These are phyloP conservation scores for Drosophila eohydei DNA, from an alignment of 2,888 invertebrate genomes.

Conservation along the genomic window DNA sequence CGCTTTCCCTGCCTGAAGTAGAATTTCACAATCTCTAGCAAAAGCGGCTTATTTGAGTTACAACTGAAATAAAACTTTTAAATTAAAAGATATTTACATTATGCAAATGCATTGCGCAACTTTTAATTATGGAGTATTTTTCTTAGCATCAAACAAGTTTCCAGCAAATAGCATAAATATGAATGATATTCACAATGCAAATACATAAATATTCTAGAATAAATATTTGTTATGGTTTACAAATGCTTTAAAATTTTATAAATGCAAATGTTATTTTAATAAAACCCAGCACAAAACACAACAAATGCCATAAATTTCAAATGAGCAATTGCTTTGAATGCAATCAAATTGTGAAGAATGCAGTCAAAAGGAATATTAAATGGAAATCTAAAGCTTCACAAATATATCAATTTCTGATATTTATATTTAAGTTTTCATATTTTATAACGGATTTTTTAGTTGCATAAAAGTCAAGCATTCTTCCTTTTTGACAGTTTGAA, in stretches of 20 bases:
- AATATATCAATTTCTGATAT: background rate
- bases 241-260: background rate
- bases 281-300: background rate
- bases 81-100: constrained; percentile 3
- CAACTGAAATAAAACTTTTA: constrained; percentile 18
- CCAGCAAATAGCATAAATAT: background rate
- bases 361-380: constrained; percentile 1
- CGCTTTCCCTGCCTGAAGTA: background rate
- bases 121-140: constrained; percentile 15
- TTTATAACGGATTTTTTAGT: background rate
- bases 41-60: constrained; percentile 54
- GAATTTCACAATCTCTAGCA: constrained; percentile 48
- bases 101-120: constrained; percentile 8
- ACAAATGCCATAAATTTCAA: background rate
- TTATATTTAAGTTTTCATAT: background rate
- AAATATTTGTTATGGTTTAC: background rate
- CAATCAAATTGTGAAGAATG: background rate
- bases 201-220: background rate
- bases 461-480: background rate
- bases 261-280: background rate
- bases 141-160: too few species aligned
- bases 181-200: background rate
- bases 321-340: background rate
- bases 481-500: constrained; percentile 43
- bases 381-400: background rate